Percentiles rank a stretch among this genome's conserved stretches.
Evolutionary conservation across 1,140 invertebrate species (phyloP).

Genomic region (Neodiprion pinetum): DNA sequence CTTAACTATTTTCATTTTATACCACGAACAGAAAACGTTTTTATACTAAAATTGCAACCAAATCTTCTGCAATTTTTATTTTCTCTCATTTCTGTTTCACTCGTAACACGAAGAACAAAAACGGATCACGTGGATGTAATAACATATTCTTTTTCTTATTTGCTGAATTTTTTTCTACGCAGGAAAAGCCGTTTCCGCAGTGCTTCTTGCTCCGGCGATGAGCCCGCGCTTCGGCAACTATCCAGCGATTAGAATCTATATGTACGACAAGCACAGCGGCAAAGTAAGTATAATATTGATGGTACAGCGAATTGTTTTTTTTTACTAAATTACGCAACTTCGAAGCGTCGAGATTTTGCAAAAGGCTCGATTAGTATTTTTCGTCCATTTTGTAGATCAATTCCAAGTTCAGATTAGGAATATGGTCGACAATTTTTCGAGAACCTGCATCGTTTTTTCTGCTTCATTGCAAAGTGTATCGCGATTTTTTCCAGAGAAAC

Average conservation of each 20-base stretch:
- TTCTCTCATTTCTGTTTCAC: too few relatives aligned
- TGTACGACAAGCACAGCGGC: background rate
- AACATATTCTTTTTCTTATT: background rate
- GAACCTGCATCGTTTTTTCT: too few relatives aligned
- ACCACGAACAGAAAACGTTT: too few relatives aligned
- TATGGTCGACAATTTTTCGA: too few relatives aligned
- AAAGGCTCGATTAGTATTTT: background rate
- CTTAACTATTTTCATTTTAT: too few relatives aligned
- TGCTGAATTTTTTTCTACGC: background rate
- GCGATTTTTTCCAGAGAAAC: too few relatives aligned
- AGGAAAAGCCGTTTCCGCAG: background rate
- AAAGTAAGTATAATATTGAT: background rate
- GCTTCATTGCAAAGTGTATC: too few relatives aligned
- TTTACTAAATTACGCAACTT: background rate
- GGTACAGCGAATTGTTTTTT: background rate
- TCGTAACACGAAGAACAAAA: background rate
- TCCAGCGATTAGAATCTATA: conserved; percentile 1
- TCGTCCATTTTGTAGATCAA: background rate
- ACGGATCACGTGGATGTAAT: background rate
- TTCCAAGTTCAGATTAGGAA: too few relatives aligned
- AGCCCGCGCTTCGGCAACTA: background rate
- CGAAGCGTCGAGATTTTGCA: too few relatives aligned
- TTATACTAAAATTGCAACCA: background rate
- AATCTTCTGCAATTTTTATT: background rate
- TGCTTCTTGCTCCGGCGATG: conserved; percentile 1